Percentiles rank a stretch among this genome's conserved stretches.
Conservation (phyloP, 1,140 invertebrate genomes). For the Ganaspis sp. region DNA sequence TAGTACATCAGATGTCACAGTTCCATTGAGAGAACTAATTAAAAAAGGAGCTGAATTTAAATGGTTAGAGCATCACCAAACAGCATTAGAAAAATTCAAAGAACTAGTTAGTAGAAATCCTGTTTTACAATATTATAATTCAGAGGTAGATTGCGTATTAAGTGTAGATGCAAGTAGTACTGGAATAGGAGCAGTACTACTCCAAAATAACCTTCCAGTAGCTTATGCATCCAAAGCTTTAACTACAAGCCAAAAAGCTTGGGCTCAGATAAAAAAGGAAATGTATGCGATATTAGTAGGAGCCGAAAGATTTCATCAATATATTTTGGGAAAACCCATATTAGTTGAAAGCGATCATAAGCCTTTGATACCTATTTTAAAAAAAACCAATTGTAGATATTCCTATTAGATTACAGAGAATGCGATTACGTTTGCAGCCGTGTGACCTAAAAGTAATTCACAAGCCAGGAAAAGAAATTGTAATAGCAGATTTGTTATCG, state of each 20-base stretch:
- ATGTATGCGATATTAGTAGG: slow-evolving; percentile 61
- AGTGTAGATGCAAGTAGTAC: slow-evolving; percentile 35
- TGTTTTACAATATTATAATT: slow-evolving; percentile 30
- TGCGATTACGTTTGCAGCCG: too few species aligned
- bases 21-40: neutral
- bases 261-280: slow-evolving; percentile 71
- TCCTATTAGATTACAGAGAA: too few species aligned
- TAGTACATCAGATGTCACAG: neutral
- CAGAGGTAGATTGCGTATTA: neutral
- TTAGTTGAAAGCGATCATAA: slow-evolving; percentile 67
- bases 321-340: slow-evolving; percentile 51
- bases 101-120: neutral
- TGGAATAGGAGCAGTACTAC: slow-evolving; percentile 51
- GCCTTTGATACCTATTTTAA: slow-evolving; percentile 60
- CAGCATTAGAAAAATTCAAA: slow-evolving; percentile 33
- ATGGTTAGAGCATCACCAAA: neutral
- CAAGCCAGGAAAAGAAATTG: too few species aligned
- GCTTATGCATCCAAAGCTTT: slow-evolving; percentile 63
- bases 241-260: slow-evolving; percentile 50
- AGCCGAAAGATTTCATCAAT: slow-evolving; percentile 60
- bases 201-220: slow-evolving; percentile 59
- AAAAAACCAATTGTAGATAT: too few species aligned
- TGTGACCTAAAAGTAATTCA: too few species aligned
- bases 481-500: slow-evolving; percentile 49
- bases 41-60: neutral